These are phyloP conservation scores for Xiphophorus maculatus DNA, from an alignment of 2,113 vertebrate species.

Conservation along the genomic window DNA sequence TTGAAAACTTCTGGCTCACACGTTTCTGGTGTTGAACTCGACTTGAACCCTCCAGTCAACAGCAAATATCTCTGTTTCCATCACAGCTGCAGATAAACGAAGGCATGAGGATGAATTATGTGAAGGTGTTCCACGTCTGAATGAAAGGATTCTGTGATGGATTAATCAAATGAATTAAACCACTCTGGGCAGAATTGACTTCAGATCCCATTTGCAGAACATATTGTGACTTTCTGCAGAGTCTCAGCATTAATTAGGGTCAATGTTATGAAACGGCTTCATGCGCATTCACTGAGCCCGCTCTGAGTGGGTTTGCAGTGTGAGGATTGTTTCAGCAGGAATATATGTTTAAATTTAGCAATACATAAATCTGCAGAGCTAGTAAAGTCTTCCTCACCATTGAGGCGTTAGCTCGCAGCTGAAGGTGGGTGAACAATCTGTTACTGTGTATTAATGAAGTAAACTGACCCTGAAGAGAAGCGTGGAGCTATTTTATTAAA, in stretches of 20 bases:
- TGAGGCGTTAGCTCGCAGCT: conserved; percentile 5
- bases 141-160: background rate
- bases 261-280: background rate
- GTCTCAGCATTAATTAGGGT: background rate
- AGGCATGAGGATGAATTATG: background rate
- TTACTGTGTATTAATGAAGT: conserved; percentile 41
- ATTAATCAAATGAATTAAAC: background rate
- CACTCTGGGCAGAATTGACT: background rate
- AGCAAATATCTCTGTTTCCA: background rate
- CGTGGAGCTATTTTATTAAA: conserved; percentile 33
- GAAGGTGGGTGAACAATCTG: conserved; percentile 31
- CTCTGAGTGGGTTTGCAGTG: background rate
- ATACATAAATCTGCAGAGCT: conserved; percentile 11
- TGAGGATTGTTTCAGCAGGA: background rate
- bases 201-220: background rate
- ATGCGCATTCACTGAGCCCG: background rate
- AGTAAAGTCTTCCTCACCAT: conserved; percentile 4
- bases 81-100: background rate
- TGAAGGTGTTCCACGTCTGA: background rate
- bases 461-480: conserved; percentile 31
- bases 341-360: conserved; percentile 12
- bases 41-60: background rate
- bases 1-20: too few relatives aligned
- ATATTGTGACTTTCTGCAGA: background rate
- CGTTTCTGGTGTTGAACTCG: background rate